Base-by-base conservation (phyloP, 2,888 invertebrate species). In the Eledone cirrhosa region DNA sequence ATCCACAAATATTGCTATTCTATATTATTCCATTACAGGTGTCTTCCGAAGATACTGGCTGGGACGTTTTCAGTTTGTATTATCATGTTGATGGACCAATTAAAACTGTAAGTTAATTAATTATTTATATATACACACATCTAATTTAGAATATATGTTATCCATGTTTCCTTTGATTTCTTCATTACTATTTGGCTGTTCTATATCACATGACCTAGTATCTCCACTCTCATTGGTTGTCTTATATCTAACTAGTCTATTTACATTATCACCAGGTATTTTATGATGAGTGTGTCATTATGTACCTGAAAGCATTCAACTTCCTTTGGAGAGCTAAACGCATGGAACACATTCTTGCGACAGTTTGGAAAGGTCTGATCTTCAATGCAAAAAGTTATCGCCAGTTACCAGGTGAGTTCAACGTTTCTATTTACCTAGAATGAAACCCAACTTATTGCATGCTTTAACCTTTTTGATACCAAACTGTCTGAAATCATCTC, bases 31-130 rank as follows among this genome's bases (percentile, higher is more conserved):
- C 27, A 78, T 75, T 78, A 0, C 78, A 88, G 89, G 88, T 89
- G 14, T 90, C 90, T 1, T 92, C 93, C 78, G 94, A 95, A 78
- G 96, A 97, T 90, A 93, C 93, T 80, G 96, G 96, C 5, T 97
- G 96, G 96, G 97, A 97, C 91, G 95, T 96, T 78, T 96, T 96
- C 91, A 94, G 94, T 85, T 92, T 97, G 74, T 94, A 95, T 89
- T 97, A 97, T 91, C 94, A 95, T 86, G 95, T 95, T 19, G 95
- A 95, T 90, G 97, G 96, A 0, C 97, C 97, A 19, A 94, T 97
- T 80, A 95, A 95, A 88, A 96, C 96, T 53, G 94, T 96, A 91
- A 88, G 90, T 87, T 31, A 31, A 1, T 41, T 41, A 41, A 41
- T 41, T 5, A 41, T 41, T 41, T 3, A 11, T 5, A 11, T 41